These are phyloP conservation scores for Ectropis grisescens DNA, from an alignment of 1,140 invertebrate species.

Conservation along the genomic window DNA sequence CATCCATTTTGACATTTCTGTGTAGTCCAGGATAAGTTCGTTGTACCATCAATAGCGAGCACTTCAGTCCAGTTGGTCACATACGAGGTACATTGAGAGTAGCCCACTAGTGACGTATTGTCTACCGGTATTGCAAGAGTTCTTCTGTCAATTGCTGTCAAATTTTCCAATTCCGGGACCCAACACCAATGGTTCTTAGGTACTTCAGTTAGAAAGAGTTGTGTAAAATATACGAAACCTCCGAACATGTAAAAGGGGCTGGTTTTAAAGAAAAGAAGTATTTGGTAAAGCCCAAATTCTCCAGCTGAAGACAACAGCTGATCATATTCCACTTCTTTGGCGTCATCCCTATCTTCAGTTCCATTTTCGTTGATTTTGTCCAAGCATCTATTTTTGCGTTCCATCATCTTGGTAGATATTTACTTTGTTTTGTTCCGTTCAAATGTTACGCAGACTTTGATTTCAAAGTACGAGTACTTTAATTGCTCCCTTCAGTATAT, in stretches of 20 bases:
- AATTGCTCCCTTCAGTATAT: too few species aligned
- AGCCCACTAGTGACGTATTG: slow-evolving; percentile 30
- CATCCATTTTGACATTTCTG: slow-evolving; percentile 71
- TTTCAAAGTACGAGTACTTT: too few species aligned
- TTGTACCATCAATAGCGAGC: slow-evolving; percentile 17
- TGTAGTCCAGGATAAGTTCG: slow-evolving; percentile 32
- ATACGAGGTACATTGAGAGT: slow-evolving; percentile 40
- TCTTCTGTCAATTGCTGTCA: slow-evolving; percentile 44
- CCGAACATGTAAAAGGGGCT: slow-evolving; percentile 71
- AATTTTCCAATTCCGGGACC: slow-evolving; percentile 65
- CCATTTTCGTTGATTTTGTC: too few species aligned
- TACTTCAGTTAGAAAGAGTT: slow-evolving; percentile 76
- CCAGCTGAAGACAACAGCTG: too few species aligned
- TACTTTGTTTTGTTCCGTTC: too few species aligned
- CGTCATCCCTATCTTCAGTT: too few species aligned
- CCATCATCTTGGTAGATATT: too few species aligned
- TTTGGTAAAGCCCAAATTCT: too few species aligned
- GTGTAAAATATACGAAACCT: slow-evolving; percentile 76
- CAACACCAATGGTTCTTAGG: slow-evolving; percentile 75
- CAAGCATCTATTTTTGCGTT: too few species aligned
- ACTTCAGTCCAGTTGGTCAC: slow-evolving; percentile 43
- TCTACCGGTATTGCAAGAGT: slow-evolving; percentile 39
- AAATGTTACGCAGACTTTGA: too few species aligned
- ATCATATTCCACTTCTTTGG: too few species aligned
- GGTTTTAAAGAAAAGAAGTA: too few species aligned